Conservation (phyloP, 2,888 invertebrate species). For the Andrena bucephala region DNA sequence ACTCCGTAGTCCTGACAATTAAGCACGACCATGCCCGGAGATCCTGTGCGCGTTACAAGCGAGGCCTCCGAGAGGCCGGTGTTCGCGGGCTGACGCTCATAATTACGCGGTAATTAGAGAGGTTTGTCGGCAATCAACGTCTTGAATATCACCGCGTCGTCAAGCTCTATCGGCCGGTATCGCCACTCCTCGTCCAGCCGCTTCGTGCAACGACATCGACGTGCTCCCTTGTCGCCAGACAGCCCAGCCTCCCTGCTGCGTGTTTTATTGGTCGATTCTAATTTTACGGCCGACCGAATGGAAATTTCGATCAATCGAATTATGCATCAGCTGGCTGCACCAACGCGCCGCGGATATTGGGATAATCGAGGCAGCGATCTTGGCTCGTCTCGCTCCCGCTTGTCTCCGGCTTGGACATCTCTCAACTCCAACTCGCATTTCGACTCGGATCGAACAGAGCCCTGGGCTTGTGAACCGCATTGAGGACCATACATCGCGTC, state of each 20-base stretch:
- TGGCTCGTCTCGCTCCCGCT: too few relatives aligned
- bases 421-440: too few relatives aligned
- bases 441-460: too few relatives aligned
- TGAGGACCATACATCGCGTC: too few relatives aligned
- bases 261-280: constrained; percentile 30
- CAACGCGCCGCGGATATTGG: neutral
- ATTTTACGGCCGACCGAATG: constrained; percentile 16
- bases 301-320: constrained; percentile 40
- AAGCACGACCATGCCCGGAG: constrained; percentile 77
- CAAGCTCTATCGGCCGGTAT: constrained; percentile 58
- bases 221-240: neutral
- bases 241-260: neutral
- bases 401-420: too few relatives aligned
- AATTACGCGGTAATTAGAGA: constrained; percentile 83
- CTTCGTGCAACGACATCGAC: constrained; percentile 7
- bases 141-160: constrained; percentile 75
- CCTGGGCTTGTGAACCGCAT: too few relatives aligned
- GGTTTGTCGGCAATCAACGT: constrained; percentile 81
- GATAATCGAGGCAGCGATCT: too few relatives aligned
- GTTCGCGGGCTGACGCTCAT: constrained; percentile 69
- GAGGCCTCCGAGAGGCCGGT: constrained; percentile 11
- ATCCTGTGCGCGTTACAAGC: constrained; percentile 71
- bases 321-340: neutral
- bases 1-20: constrained; percentile 76
- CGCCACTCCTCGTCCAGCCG: constrained; percentile 29